Base-by-base conservation (phyloP, 2,888 invertebrate genomes). In the Disparrhopalites patrizii region DNA sequence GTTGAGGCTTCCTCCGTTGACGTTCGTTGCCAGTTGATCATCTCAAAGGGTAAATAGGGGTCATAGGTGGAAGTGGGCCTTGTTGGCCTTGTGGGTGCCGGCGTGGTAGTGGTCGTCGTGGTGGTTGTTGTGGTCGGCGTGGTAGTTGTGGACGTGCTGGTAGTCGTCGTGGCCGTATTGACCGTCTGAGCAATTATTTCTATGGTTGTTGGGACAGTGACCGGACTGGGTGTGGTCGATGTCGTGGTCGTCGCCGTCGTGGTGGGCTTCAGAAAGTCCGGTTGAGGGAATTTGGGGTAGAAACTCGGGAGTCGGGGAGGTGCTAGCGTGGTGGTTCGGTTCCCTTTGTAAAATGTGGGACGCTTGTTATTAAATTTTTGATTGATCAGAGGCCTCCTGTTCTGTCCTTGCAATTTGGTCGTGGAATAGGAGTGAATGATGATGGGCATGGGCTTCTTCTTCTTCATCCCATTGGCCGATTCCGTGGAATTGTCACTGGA, bases 391-490 rank as follows among this genome's bases (percentile, higher is more conserved):
- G 38, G 71, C 58, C 65, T 58, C 33, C 56, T 62, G 50, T 23
- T 68, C 62, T 68, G 68, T 18, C 73, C 73, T 62, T 74, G 74
- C 23, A 68, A 68, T 60, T 74, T 74, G 33, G 71, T 72, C 28
- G 67, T 72, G 28, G 70, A 70, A 66, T 74, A 74, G n/a, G 70
- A 70, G 33, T 72, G 72, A 36, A 73, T 73, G 7, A 74, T 73
- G 13, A 73, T 70, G 1, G 72, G 73, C 61, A 70, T 71, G 40
- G 67, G 67, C 31, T 73, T 71, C 50, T 68, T 69, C 52, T 67
- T 67, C 31, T 67, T 67, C 3, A 55, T 18, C 2, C 56, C 33
- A 4, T 8, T 38, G 13, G 20, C 27, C 4, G 61, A 40, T 15
- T 67, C 67, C 8, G 69, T 69, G 3, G 67, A 61, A 20, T 69